Evolutionary conservation across 1,140 invertebrate genomes (phyloP), one percentile per base, ranked within the genome.

Genomic region (Dendroctonus ponderosae): DNA sequence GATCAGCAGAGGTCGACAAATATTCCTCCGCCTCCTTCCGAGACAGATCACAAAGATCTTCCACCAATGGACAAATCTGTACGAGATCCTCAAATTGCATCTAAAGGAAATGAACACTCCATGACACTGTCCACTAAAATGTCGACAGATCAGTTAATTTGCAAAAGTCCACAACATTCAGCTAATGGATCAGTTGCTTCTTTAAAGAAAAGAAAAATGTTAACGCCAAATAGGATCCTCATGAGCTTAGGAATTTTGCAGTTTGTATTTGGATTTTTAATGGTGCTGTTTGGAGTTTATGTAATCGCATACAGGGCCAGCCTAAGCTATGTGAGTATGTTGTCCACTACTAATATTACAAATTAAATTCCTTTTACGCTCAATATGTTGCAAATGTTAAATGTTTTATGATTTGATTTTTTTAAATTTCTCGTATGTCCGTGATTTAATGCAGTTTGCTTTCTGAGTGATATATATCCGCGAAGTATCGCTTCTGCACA

Each of bases 81-180:
- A 14, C n/a, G 9, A 63, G 50, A 14, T n/a, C 7, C 37, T 4
- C 6, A 4, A 38, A 56, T 5, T 7, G 15, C 46, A 67, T 11
- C 15, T 4, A 62, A 50, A 57, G 6, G 11, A 5, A 14, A 42
- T 8, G 67, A 74, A n/a, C 73, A 73, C 62, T 71, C 70, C 42
- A 71, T 70, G 48, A 77, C 75, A 5, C 68, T 76, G 38, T 76
- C 74, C 9, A 75, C 75, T 8, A 78, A 77, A 70, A 49, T 74
- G 78, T 85, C 84, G 26, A 83, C 82, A 0, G 82, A 84, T 69
- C 82, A 82, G 59, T 67, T 85, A 43, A 84, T 85, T 46, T 82
- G 81, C 71, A 83, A 84, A 69, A 78, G 81, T 0, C 83, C 82
- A 3, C 80, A 80, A 66, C 78, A 72, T 46, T 76, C 81, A n/a